A percentile compares a stretch with the other conserved stretches of the same genome.
Evolutionary conservation across 2,888 invertebrate species (phyloP).

Genomic region (Aporophyla lueneburgensis): DNA sequence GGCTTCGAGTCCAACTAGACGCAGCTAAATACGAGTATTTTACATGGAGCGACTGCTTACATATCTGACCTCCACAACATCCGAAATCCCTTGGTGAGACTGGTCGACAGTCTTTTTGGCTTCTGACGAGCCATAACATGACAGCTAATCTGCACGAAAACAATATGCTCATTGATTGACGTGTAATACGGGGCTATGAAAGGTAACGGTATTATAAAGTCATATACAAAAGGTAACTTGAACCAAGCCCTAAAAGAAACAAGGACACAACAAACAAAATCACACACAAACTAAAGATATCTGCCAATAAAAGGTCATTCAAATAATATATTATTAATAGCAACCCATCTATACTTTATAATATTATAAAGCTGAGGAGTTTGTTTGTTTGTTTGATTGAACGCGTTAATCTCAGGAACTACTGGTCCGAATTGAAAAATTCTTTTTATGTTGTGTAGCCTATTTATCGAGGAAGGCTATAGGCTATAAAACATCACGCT

Average conservation of each 20-base stretch:
- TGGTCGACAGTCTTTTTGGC: background rate
- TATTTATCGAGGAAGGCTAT: too few relatives aligned
- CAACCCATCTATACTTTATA: too few relatives aligned
- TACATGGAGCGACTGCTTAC: too few relatives aligned
- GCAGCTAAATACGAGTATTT: background rate
- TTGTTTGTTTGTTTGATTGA: too few relatives aligned
- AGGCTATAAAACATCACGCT: too few relatives aligned
- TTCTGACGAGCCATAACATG: background rate
- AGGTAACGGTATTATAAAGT: background rate
- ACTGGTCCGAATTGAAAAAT: too few relatives aligned
- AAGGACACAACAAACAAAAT: background rate
- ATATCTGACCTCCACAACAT: background rate
- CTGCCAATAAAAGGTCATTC: conserved; percentile 20
- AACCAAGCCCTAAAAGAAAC: background rate
- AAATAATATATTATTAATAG: conserved; percentile 41
- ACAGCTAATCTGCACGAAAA: background rate
- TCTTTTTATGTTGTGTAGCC: too few relatives aligned
- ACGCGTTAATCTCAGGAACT: too few relatives aligned
- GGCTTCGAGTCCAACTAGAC: background rate
- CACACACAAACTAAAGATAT: conserved; percentile 8
- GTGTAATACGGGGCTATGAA: too few relatives aligned
- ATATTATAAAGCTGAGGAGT: too few relatives aligned
- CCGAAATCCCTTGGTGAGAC: background rate
- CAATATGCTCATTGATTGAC: background rate
- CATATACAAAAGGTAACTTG: conserved; percentile 1